Conservation (phyloP, 2,113 vertebrate genomes). For the Vulpes vulpes region DNA sequence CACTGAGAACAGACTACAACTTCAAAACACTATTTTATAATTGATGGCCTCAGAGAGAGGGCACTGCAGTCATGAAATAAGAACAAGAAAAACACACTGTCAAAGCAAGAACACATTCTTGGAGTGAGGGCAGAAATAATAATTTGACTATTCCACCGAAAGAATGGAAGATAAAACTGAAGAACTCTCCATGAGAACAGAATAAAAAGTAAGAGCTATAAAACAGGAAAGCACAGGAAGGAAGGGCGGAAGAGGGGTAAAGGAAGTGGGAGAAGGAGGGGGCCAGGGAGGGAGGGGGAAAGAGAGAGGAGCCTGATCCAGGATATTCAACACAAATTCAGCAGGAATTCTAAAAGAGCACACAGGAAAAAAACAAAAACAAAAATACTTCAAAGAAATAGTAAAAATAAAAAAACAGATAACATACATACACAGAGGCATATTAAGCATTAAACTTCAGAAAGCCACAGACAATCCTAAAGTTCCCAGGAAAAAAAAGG, state of each 20-base stretch:
- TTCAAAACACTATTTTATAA: background rate
- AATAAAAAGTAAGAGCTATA: background rate
- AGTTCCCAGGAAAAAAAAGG: background rate
- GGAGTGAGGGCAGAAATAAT: background rate
- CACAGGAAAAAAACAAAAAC: background rate
- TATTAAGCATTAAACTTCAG: background rate
- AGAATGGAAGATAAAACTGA: background rate
- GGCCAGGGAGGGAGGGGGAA: too few species aligned
- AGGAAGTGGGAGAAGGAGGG: background rate
- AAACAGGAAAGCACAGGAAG: background rate
- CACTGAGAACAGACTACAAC: background rate
- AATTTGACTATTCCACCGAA: background rate
- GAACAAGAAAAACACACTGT: background rate
- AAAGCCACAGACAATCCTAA: background rate
- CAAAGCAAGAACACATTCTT: background rate
- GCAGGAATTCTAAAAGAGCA: background rate
- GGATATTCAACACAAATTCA: background rate
- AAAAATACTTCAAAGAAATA: background rate
- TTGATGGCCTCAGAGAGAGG: background rate
- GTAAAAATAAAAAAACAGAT: background rate
- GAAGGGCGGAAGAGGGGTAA: accelerated
- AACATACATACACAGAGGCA: background rate
- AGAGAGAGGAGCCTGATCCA: background rate
- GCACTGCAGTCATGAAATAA: background rate
- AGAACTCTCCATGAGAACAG: background rate